Percentiles rank a stretch among this genome's conserved stretches.
Conservation (phyloP, 2,113 vertebrate genomes). For the Candoia aspera region DNA sequence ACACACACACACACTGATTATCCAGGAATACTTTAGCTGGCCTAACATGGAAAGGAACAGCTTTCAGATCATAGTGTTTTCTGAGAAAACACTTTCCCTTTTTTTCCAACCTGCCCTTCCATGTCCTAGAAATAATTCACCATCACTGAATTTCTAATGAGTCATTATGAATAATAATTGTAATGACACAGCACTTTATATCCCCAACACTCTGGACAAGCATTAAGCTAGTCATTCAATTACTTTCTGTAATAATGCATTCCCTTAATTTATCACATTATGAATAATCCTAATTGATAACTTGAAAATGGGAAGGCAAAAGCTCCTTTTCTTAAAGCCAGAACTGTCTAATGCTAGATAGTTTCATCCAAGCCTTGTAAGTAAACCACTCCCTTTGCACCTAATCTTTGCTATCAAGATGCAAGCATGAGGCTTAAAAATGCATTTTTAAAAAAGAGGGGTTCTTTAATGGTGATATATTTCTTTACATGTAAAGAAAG, state of each 20-base stretch:
- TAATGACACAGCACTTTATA: slow-evolving; percentile 27
- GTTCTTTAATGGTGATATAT: background rate
- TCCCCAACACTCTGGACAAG: slow-evolving; percentile 22
- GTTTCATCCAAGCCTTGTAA: background rate
- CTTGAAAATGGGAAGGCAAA: slow-evolving; percentile 38
- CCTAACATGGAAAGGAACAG: background rate
- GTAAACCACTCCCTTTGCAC: background rate
- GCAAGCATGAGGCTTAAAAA: background rate
- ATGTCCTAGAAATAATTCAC: slow-evolving; percentile 36
- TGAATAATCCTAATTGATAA: slow-evolving; percentile 10
- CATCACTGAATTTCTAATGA: slow-evolving; percentile 46
- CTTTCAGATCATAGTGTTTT: background rate
- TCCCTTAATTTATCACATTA: slow-evolving; percentile 14
- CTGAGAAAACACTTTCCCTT: slow-evolving; percentile 7
- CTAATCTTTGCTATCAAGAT: slow-evolving; percentile 1
- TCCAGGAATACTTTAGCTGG: background rate
- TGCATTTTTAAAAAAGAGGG: background rate
- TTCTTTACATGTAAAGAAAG: background rate
- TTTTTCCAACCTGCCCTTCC: background rate
- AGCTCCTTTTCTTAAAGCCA: background rate
- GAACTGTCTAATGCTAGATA: background rate
- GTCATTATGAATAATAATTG: slow-evolving; percentile 40
- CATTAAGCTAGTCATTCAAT: slow-evolving; percentile 21
- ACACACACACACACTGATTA: background rate
- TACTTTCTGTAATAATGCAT: background rate